Base-by-base conservation (phyloP, 30 jellyfish, hydroid and myxozoan species). In the Sanderia malayensis region DNA sequence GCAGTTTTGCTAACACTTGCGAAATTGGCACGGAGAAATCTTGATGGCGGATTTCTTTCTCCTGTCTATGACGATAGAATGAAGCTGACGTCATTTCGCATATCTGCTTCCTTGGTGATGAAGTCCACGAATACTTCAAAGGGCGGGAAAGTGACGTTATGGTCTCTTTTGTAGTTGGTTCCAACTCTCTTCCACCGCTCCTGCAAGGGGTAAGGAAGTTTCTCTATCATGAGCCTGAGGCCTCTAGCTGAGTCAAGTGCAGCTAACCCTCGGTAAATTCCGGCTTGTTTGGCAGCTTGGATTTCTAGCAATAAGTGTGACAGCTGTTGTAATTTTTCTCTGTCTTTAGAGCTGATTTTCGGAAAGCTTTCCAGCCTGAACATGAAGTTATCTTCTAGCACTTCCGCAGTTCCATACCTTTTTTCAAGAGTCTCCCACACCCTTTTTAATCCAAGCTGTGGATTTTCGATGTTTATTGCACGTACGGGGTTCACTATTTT, bases 161-260 rank as follows among this genome's bases (percentile, higher is more conserved):
- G 32, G 58, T 67, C 64, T 44, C 79, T 67, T 31, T 30, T 67
- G 59, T 1, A 67, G 26, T 62, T 25, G 21, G 79, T 28, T 33
- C 79, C 79, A 2, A 67, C 79, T 67, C 64, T 67, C 63, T 31
- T 67, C 79, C 64, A 67, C 22, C 79, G 34, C 41, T 33, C 79
- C 41, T 67, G 79, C 62, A 67, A 31, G 58, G 79, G 79, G 79
- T 67, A 67, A 31, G 79, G 79, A 21, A 67, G 60, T 63, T 67
- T 67, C 44, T 67, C 79, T 8, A 31, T 63, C 30, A 67, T 67
- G 31, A 20, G 41, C 15, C 64, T 2, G 25, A 30, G 60, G 1
- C 79, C 64, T 67, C 41, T 67, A 2, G 79, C 64, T 67, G 79
- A 67, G 18, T 67, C 79, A 67, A 67, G 60, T 28, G 59, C 32